Conservation (phyloP, 2,888 invertebrate species). For the Agrilus mali region DNA sequence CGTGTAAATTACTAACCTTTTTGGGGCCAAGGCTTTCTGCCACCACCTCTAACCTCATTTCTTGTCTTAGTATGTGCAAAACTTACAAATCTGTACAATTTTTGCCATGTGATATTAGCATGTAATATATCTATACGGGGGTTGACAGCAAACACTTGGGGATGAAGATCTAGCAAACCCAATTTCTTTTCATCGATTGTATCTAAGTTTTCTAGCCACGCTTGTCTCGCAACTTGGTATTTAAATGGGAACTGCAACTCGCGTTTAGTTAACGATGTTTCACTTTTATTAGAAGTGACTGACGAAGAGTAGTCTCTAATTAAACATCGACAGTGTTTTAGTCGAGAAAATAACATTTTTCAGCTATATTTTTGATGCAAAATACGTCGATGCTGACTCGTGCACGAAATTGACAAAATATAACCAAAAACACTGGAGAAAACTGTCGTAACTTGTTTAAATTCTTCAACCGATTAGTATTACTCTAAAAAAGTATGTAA, state of each 20-base stretch:
- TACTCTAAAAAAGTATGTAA: no score
- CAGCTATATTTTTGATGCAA: no score
- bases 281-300: neutral
- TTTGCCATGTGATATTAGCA: slow-evolving; percentile 79
- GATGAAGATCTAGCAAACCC: slow-evolving; percentile 83
- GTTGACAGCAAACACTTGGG: slow-evolving; percentile 67
- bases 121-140: slow-evolving; percentile 82
- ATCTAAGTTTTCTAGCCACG: slow-evolving; percentile 78
- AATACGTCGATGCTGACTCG: no score
- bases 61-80: slow-evolving; percentile 67
- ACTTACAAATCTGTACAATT: slow-evolving; percentile 65
- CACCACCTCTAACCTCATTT: slow-evolving; percentile 81
- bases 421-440: no score
- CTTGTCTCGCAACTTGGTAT: slow-evolving; percentile 56
- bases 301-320: slow-evolving; percentile 14
- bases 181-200: slow-evolving; percentile 62
- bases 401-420: no score
- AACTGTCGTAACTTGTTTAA: no score
- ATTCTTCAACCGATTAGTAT: no score
- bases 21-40: slow-evolving; percentile 93
- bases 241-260: slow-evolving; percentile 39
- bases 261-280: slow-evolving; percentile 19
- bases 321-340: slow-evolving; percentile 11
- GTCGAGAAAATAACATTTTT: neutral
- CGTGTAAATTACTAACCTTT: slow-evolving; percentile 49